phyloP scores from a whole-genome alignment of 2,113 vertebrate genomes.

The Clarias gariepinus region DNA sequence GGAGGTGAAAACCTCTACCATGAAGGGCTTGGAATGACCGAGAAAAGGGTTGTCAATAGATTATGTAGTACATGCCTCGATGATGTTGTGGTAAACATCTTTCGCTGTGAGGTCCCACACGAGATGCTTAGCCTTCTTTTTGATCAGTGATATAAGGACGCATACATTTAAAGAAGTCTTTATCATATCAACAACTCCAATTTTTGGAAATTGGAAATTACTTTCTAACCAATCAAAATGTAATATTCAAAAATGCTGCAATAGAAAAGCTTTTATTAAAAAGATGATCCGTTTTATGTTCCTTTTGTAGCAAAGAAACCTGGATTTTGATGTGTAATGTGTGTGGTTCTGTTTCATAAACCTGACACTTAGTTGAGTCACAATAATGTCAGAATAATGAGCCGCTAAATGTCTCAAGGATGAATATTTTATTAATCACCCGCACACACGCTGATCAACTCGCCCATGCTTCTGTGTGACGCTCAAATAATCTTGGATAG shows the following conservation, averaged over 20 bases:
- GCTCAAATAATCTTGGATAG: background rate
- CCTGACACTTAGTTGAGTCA: slow-evolving; percentile 20
- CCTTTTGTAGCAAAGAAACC: slow-evolving; percentile 8
- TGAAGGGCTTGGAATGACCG: no score
- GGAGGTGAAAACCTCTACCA: no score
- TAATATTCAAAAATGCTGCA: background rate
- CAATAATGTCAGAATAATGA: slow-evolving; percentile 40
- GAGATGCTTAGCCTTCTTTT: no score
- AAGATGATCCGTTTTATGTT: background rate
- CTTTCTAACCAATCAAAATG: background rate
- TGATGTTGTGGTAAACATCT: no score
- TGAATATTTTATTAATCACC: slow-evolving; percentile 46
- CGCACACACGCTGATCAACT: slow-evolving; percentile 30
- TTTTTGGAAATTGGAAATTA: background rate
- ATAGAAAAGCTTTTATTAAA: background rate
- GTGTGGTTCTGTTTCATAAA: background rate
- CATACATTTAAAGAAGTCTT: background rate
- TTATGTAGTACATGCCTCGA: no score
- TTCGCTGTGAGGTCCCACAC: no score
- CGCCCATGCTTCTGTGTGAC: slow-evolving; percentile 9
- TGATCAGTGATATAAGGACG: no score
- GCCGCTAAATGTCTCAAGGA: slow-evolving; percentile 41
- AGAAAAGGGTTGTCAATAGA: no score
- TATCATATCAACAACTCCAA: background rate
- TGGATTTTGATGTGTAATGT: background rate